These are phyloP conservation scores for Lepidothrix coronata DNA, from an alignment of 2,113 vertebrate species.

Conservation along the genomic window DNA sequence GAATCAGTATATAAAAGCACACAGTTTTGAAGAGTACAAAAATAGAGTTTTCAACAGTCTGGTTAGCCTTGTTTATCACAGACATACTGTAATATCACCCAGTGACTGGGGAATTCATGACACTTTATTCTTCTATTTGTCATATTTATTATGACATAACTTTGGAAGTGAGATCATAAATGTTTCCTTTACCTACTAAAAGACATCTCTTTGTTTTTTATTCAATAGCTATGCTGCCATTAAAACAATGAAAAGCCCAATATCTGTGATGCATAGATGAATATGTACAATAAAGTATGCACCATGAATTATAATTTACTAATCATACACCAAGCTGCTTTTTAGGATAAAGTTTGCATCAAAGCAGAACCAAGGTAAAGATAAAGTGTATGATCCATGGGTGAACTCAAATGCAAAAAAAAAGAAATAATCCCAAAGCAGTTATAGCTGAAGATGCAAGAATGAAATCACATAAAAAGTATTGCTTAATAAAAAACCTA, in stretches of 20 bases:
- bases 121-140: slow-evolving; percentile 35
- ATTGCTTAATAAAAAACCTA: neutral
- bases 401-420: neutral
- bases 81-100: neutral
- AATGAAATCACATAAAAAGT: neutral
- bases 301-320: slow-evolving; percentile 18
- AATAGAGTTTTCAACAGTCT: neutral
- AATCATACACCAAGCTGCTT: neutral
- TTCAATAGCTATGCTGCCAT: neutral
- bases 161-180: slow-evolving; percentile 42
- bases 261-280: neutral
- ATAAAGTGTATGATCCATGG: neutral
- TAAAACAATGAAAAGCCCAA: slow-evolving; percentile 28
- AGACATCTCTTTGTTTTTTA: slow-evolving; percentile 12
- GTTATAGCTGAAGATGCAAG: neutral
- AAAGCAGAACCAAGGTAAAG: neutral
- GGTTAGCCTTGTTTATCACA: slow-evolving; percentile 36
- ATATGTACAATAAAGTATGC: neutral
- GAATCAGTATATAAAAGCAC: neutral
- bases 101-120: slow-evolving; percentile 32
- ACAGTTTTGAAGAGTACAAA: neutral
- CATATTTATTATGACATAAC: slow-evolving; percentile 54
- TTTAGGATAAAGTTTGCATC: neutral
- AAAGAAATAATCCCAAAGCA: neutral
- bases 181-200: slow-evolving; percentile 45